Evolutionary conservation across 2,797 vertebrate species (phyloP).

Genomic region (Mastacembelus armatus): DNA sequence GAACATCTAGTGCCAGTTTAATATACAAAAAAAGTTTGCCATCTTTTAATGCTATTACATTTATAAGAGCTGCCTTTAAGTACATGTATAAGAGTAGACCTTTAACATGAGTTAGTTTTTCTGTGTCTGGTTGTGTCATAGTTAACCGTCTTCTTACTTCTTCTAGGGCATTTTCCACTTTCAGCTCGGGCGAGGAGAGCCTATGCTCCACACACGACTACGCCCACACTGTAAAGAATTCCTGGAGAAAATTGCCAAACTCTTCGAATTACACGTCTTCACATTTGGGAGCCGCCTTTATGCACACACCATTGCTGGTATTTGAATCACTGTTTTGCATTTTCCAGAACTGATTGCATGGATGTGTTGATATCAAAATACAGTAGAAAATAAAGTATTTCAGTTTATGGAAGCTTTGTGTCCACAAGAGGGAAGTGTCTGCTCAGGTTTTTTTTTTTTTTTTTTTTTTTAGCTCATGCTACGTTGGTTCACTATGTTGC

Average conservation of each 20-base stretch:
- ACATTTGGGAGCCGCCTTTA: slow-evolving; percentile 98
- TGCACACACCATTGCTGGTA: slow-evolving; percentile 98
- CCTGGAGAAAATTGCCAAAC: slow-evolving; percentile 95
- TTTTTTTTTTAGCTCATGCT: neutral
- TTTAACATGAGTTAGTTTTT: too few relatives aligned
- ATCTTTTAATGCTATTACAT: too few relatives aligned
- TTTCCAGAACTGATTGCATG: neutral
- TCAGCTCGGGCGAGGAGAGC: slow-evolving; percentile 95
- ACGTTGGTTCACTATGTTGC: neutral
- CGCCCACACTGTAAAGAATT: slow-evolving; percentile 98
- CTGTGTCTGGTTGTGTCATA: neutral
- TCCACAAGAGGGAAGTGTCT: slow-evolving; percentile 72
- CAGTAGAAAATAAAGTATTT: neutral
- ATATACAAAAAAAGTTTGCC: too few relatives aligned
- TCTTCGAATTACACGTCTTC: slow-evolving; percentile 97
- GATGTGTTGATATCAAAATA: neutral
- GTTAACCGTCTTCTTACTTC: neutral
- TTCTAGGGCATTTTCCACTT: slow-evolving; percentile 97
- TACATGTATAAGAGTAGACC: too few relatives aligned
- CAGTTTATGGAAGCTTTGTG: neutral
- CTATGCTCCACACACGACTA: slow-evolving; percentile 97
- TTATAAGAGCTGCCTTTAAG: too few relatives aligned
- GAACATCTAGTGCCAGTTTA: too few relatives aligned
- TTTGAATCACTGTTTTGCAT: neutral
- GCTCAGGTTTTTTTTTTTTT: slow-evolving; percentile 21